Evolutionary conservation across 2,113 vertebrate species (phyloP).

Genomic region (Brachypteracias leptosomus): DNA sequence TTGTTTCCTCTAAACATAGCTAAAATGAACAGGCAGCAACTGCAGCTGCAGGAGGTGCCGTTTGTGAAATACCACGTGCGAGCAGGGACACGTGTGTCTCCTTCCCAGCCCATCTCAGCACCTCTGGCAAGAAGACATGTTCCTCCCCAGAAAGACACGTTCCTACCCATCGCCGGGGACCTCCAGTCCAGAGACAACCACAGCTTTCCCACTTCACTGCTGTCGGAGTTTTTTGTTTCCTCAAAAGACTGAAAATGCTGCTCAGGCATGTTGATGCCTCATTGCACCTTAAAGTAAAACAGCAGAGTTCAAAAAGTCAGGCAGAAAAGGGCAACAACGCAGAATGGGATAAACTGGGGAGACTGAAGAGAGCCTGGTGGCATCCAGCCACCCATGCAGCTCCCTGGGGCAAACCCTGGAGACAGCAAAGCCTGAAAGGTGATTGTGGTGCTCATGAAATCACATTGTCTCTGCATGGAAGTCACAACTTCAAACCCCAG

Average conservation of each 20-base stretch:
- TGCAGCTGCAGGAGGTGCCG: rapidly evolving
- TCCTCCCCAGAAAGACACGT: rapidly evolving
- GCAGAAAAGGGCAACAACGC: not conserved
- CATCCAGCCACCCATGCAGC: not conserved
- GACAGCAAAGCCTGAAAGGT: not conserved
- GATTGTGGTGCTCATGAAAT: rapidly evolving
- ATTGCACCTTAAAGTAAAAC: not conserved
- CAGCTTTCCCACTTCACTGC: not conserved
- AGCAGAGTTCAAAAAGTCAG: not conserved
- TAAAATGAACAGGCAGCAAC: not conserved
- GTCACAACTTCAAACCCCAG: not conserved
- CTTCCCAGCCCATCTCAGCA: not conserved
- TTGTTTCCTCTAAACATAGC: not conserved
- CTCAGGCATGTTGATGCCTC: not conserved
- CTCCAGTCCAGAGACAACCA: not conserved
- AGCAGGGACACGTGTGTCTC: not conserved
- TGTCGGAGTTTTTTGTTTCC: not conserved
- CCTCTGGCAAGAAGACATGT: not conserved
- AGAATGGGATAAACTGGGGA: not conserved
- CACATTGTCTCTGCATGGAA: not conserved
- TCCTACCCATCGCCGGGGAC: not conserved
- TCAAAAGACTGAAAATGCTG: not conserved
- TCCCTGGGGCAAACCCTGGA: not conserved
- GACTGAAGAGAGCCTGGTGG: not conserved
- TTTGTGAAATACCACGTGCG: not conserved